Percentiles rank a stretch among this genome's conserved stretches.
Conservation (phyloP, 2,888 invertebrate species). For the Orchesella flavescens region DNA sequence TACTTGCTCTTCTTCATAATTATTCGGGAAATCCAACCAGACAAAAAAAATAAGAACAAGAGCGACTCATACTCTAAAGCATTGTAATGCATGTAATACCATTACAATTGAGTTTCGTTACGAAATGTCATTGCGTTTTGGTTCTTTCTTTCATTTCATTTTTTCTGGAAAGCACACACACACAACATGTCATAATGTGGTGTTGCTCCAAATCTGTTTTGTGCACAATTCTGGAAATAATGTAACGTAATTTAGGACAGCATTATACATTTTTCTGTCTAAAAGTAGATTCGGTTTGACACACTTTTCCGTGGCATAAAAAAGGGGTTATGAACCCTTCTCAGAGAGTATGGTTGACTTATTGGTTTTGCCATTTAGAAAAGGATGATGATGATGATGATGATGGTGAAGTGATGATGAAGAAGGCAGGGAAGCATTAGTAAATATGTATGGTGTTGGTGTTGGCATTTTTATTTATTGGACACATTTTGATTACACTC, state of each 20-base stretch:
- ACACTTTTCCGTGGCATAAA: conserved; percentile 36
- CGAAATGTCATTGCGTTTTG: no score
- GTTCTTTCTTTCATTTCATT: no score
- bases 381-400: background rate
- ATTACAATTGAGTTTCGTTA: no score
- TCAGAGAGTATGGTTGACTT: background rate
- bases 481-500: conserved; percentile 43
- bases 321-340: conserved; percentile 56
- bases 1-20: no score
- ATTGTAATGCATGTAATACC: no score
- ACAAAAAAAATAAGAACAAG: no score
- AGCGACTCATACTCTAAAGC: no score
- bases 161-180: conserved; percentile 16
- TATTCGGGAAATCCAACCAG: no score
- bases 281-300: conserved; percentile 55
- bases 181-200: conserved; percentile 35
- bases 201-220: conserved; percentile 41
- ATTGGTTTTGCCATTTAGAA: conserved; percentile 27
- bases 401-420: conserved; percentile 6
- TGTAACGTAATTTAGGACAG: conserved; percentile 48
- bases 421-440: background rate
- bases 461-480: no score
- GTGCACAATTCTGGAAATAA: conserved; percentile 34
- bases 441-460: background rate
- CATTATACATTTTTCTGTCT: conserved; percentile 28